phyloP scores from a whole-genome alignment of 2,797 vertebrate genomes.

The Chiroxiphia lanceolata region DNA sequence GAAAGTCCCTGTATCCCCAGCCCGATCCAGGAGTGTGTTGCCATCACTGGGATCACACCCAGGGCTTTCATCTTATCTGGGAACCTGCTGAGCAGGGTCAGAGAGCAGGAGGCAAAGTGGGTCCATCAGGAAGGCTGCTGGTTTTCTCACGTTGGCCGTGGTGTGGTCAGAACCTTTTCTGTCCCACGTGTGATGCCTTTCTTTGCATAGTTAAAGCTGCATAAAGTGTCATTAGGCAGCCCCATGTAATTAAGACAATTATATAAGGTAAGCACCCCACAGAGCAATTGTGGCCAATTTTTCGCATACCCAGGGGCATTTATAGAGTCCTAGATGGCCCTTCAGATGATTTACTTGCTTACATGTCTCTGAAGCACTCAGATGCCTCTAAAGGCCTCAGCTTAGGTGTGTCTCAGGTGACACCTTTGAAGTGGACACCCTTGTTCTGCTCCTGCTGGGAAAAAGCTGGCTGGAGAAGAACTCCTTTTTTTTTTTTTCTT shows the following conservation, averaged over 20 bases:
- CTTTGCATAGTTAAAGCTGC: slow-evolving; percentile 27
- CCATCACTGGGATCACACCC: not conserved
- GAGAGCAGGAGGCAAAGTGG: not conserved
- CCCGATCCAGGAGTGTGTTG: not conserved
- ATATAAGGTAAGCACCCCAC: slow-evolving; percentile 9
- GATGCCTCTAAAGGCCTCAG: not conserved
- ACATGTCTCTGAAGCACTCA: not conserved
- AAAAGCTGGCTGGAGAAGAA: not conserved
- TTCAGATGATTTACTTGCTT: not conserved
- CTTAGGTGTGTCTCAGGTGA: not conserved
- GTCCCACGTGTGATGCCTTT: not conserved
- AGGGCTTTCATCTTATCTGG: not conserved
- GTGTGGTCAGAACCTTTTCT: not conserved
- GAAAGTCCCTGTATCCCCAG: not conserved
- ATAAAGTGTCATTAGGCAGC: not conserved
- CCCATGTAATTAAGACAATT: slow-evolving; percentile 25
- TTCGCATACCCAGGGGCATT: slow-evolving; percentile 25
- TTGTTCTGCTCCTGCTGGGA: not conserved
- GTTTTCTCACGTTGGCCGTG: not conserved
- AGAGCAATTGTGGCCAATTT: slow-evolving; percentile 34
- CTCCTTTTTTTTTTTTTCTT: not conserved
- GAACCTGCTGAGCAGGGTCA: not conserved
- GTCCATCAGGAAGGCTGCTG: not conserved
- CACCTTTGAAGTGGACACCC: slow-evolving; percentile 2
- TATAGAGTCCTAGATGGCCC: not conserved